Conservation (phyloP, 2,888 invertebrate species). For the Tetheella fluctuosa region DNA sequence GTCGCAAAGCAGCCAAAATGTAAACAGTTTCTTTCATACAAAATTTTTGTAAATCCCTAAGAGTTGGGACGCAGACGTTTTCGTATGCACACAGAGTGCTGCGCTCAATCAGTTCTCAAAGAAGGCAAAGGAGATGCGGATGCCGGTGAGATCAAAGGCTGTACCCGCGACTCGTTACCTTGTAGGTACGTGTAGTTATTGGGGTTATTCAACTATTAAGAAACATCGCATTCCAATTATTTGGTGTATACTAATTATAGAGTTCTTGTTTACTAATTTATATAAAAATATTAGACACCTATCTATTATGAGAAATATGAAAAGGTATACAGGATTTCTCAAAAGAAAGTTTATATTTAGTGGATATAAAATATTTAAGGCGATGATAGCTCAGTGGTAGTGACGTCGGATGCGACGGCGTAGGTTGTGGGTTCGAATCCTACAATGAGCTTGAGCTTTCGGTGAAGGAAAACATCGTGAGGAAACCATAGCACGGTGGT, state of each 20-base stretch:
- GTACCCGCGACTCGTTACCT: constrained; percentile 55
- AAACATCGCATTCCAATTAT: neutral
- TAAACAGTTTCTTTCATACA: constrained; percentile 60
- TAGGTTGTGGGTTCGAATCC: no score
- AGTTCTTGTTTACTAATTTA: neutral
- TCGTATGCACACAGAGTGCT: constrained; percentile 77
- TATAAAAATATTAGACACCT: neutral
- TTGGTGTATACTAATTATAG: neutral
- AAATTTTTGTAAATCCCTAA: constrained; percentile 62
- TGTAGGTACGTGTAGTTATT: constrained; percentile 34
- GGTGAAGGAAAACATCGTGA: no score
- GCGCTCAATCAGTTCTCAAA: constrained; percentile 81
- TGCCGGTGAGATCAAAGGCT: constrained; percentile 69
- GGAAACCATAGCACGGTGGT: no score
- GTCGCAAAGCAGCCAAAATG: constrained; percentile 41
- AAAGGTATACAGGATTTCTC: no score
- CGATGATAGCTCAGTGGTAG: no score
- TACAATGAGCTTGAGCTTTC: no score
- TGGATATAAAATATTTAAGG: no score
- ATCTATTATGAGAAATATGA: no score
- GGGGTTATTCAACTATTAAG: constrained; percentile 19
- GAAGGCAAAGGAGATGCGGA: constrained; percentile 67
- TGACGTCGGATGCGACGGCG: no score
- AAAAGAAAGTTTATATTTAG: no score
- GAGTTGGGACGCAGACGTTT: constrained; percentile 62